These are phyloP conservation scores for Ditula angustiorana DNA, from an alignment of 2,888 invertebrate species.

Conservation along the genomic window DNA sequence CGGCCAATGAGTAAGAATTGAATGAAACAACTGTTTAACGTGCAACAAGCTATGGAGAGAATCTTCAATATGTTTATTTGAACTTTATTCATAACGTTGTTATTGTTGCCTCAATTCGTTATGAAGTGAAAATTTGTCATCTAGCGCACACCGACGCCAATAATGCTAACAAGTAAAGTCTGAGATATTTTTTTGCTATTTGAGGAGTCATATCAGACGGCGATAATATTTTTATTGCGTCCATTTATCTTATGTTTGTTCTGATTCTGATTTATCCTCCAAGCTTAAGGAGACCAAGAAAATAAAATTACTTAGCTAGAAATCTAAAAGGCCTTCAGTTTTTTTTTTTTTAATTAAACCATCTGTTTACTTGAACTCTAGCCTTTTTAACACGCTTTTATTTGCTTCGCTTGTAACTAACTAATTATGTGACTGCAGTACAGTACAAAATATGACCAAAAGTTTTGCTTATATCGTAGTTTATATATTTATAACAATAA, in stretches of 20 bases:
- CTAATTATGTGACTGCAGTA: too few species aligned
- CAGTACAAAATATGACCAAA: too few species aligned
- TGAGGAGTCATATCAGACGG: conserved; percentile 6
- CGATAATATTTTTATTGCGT: conserved; percentile 25
- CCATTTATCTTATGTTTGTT: conserved; percentile 14
- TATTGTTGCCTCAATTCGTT: neutral
- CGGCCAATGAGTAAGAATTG: too few species aligned
- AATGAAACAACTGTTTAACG: too few species aligned
- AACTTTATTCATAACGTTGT: neutral
- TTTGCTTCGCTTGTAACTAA: too few species aligned
- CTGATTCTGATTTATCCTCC: conserved; percentile 7
- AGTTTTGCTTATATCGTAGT: too few species aligned
- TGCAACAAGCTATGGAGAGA: too few species aligned
- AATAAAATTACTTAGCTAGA: neutral
- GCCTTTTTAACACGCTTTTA: too few species aligned
- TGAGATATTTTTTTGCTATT: conserved; percentile 14
- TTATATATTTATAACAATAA: too few species aligned
- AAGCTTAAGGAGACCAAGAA: neutral
- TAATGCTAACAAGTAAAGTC: conserved; percentile 12
- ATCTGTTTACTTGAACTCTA: too few species aligned
- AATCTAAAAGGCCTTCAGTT: neutral
- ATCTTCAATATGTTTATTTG: neutral
- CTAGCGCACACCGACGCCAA: neutral
- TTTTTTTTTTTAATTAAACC: too few species aligned
- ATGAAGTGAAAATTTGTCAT: neutral